A percentile compares a stretch with the other conserved stretches of the same genome.
Evolutionary conservation across 2,888 invertebrate species (phyloP).

Genomic region (Cephonodes hylas): DNA sequence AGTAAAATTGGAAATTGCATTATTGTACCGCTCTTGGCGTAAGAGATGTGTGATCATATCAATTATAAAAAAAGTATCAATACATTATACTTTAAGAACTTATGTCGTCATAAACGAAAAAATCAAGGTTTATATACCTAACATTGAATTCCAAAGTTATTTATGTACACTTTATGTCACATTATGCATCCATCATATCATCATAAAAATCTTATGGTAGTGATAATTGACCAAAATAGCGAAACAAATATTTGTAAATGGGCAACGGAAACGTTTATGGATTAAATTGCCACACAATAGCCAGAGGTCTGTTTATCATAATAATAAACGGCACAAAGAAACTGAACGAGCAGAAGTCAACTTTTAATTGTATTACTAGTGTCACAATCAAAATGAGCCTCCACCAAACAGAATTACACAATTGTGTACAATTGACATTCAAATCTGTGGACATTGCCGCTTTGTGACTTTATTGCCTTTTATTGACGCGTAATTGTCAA

Average conservation of each 20-base stretch:
- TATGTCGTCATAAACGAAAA: no score
- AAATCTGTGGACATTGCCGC: slow-evolving; percentile 78
- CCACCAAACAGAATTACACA: slow-evolving; percentile 78
- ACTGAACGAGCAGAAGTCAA: slow-evolving; percentile 66
- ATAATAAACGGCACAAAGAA: slow-evolving; percentile 70
- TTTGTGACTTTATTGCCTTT: slow-evolving; percentile 79
- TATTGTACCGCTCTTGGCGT: background rate
- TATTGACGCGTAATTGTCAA: slow-evolving; percentile 81
- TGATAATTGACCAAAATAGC: slow-evolving; percentile 34
- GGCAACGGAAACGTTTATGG: slow-evolving; percentile 59
- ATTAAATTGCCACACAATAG: slow-evolving; percentile 67
- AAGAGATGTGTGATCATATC: no score
- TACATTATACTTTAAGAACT: no score
- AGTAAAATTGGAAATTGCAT: background rate
- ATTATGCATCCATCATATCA: slow-evolving; percentile 1
- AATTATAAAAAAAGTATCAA: no score
- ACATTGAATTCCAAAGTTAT: background rate
- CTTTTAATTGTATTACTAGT: slow-evolving; percentile 73
- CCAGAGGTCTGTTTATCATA: slow-evolving; percentile 68
- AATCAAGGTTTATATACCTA: no score
- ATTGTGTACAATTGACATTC: slow-evolving; percentile 80
- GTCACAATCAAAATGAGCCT: slow-evolving; percentile 76
- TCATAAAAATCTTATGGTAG: slow-evolving; percentile 25
- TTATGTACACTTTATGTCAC: background rate
- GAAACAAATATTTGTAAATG: slow-evolving; percentile 37